Conservation (phyloP, 2,888 invertebrate species). For the Hirtodrosophila histrioides region DNA sequence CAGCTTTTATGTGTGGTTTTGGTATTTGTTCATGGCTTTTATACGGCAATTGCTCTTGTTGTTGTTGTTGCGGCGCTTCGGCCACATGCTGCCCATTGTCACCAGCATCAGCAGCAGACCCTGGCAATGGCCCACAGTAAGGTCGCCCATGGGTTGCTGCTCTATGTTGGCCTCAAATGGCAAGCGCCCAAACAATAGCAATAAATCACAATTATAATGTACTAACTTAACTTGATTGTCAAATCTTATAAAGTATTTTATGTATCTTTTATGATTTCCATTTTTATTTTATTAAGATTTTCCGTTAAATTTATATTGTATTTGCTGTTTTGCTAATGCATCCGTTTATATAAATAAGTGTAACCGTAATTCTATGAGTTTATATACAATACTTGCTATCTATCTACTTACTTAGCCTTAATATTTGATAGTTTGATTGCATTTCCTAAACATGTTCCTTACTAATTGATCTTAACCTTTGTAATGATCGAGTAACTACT, state of each 20-base stretch:
- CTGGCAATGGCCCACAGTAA: slow-evolving; percentile 55
- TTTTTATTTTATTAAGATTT: slow-evolving; percentile 33
- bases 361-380: slow-evolving; percentile 49
- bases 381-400: slow-evolving; percentile 24
- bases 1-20: slow-evolving; percentile 84
- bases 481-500: slow-evolving; percentile 50
- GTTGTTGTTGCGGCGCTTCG: slow-evolving; percentile 62
- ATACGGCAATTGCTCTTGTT: slow-evolving; percentile 71
- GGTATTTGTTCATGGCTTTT: slow-evolving; percentile 84
- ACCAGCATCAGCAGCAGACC: slow-evolving; percentile 31
- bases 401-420: slow-evolving; percentile 23
- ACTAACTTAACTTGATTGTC: slow-evolving; percentile 49
- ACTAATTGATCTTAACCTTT: slow-evolving; percentile 73
- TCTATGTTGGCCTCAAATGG: slow-evolving; percentile 15
- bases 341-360: slow-evolving; percentile 30
- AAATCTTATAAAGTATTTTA: slow-evolving; percentile 14
- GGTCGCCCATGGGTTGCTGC: slow-evolving; percentile 30
- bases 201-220: slow-evolving; percentile 34
- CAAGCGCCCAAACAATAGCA: slow-evolving; percentile 38
- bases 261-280: slow-evolving; percentile 25
- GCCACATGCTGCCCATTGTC: slow-evolving; percentile 41
- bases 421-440: slow-evolving; percentile 40
- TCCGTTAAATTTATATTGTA: slow-evolving; percentile 47
- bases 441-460: slow-evolving; percentile 63
- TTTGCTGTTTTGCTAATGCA: slow-evolving; percentile 47